Evolutionary conservation across 2,797 vertebrate species (phyloP).

Genomic region (Pseudomugil tenellus): DNA sequence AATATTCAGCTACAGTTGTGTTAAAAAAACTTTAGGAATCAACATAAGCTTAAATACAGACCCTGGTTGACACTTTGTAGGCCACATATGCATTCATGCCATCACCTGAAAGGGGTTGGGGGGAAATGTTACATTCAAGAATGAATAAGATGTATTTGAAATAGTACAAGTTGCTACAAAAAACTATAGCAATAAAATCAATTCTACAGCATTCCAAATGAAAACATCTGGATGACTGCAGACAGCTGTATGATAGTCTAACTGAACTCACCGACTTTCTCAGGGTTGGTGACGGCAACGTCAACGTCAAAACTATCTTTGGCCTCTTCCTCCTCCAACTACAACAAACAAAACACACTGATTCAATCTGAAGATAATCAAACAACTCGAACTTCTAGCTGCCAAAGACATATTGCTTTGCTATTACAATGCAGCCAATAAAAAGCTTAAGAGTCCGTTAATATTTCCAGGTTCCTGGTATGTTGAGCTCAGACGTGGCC

Average conservation of each 20-base stretch:
- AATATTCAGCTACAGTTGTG: background rate
- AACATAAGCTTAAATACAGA: slow-evolving; percentile 66
- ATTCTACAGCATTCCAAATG: background rate
- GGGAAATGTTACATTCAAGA: slow-evolving; percentile 2
- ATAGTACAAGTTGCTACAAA: background rate
- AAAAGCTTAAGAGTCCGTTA: background rate
- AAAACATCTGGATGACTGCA: background rate
- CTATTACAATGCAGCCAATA: background rate
- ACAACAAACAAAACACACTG: slow-evolving; percentile 17
- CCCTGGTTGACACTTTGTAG: slow-evolving; percentile 97
- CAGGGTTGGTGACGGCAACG: slow-evolving; percentile 92
- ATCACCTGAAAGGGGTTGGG: slow-evolving; percentile 83
- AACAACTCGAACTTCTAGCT: background rate
- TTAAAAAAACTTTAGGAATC: background rate
- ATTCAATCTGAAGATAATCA: slow-evolving; percentile 13
- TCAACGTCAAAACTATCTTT: slow-evolving; percentile 92
- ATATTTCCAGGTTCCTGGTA: background rate
- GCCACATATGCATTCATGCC: slow-evolving; percentile 97
- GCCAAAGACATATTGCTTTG: background rate
- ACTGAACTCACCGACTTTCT: slow-evolving; percentile 91
- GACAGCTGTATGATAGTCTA: background rate
- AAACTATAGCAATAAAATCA: background rate
- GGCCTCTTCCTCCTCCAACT: slow-evolving; percentile 91
- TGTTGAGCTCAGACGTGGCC: background rate
- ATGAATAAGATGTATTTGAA: background rate